Evolutionary conservation across 1,140 invertebrate genomes (phyloP).

Genomic region (Gryon sp.): DNA sequence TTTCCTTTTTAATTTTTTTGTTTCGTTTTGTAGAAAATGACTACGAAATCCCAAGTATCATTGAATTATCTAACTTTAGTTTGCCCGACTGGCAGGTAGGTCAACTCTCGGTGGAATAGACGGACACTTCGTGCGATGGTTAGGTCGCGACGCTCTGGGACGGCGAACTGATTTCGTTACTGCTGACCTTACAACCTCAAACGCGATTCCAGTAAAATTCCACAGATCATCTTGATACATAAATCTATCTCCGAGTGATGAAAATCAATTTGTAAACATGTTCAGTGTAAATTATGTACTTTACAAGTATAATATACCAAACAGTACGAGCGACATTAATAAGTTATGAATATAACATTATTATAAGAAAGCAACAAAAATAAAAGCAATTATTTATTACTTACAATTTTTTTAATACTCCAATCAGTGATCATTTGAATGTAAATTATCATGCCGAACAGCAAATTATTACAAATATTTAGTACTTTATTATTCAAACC

Average conservation of each 20-base stretch:
- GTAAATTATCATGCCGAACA: no score
- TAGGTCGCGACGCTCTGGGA: conserved; percentile 39
- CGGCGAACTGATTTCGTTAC: conserved; percentile 70
- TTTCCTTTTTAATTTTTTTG: neutral
- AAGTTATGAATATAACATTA: no score
- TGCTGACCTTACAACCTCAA: conserved; percentile 63
- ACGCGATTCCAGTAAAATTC: neutral
- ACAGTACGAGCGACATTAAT: no score
- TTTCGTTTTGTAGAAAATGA: neutral
- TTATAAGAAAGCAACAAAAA: no score
- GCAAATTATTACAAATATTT: no score
- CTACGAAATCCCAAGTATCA: conserved; percentile 6
- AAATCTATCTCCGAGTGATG: neutral
- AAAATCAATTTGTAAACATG: neutral
- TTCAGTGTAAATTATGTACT: no score
- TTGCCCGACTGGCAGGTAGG: conserved; percentile 72
- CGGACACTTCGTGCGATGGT: conserved; percentile 70
- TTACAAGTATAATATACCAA: no score
- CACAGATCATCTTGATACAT: neutral
- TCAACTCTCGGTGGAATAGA: conserved; percentile 74
- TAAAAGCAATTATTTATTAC: no score
- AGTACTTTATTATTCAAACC: no score
- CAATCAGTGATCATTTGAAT: no score
- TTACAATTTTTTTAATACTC: no score
- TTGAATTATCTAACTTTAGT: conserved; percentile 52